Evolutionary conservation across 1,140 invertebrate species (phyloP), one percentile per base, ranked within the genome.

Genomic region (Spodoptera frugiperda): DNA sequence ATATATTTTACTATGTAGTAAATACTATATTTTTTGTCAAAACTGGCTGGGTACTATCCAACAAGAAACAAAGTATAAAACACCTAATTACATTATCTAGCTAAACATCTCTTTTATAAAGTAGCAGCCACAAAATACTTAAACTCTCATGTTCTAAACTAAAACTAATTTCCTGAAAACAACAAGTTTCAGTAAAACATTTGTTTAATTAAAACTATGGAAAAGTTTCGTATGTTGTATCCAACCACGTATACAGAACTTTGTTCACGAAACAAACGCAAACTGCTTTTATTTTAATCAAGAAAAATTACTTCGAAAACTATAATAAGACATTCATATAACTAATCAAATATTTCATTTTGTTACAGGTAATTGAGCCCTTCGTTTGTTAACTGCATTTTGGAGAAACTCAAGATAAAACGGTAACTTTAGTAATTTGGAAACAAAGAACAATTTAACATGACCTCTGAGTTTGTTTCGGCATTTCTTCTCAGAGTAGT

Each of bases 231-330:
- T 10, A 39, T 15, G 0, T 61, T 44, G 15, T 33, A 33, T 39
- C 14, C 39, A n/a, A 49, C 17, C 12, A 48, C 39, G 44, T 65
- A 48, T 11, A 21, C 9, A 21, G 44, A 65, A 48, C 44, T 48
- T 65, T 49, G 61, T 48, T 21, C 11, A 3, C 12, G 33, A 14
- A n/a, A 3, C 19, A 15, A 14, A 59, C 14, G 12, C 11, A 1
- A 46, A 65, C 44, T 65, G 49, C 17, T 65, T 65, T 65, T 65
- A 65, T 65, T 65, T 65, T 65, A 65, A 65, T 65, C 61, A 65
- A 65, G 19, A 25, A 17, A 11, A 9, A 3, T 14, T 8, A 59
- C 57, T 0, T 8, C 8, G 57, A 19, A 48, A 1, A 14, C 21
- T 12, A 19, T 49, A 25, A 8, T 48, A 48, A 46, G 49, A 48